Percentiles rank a stretch among this genome's conserved stretches.
Evolutionary conservation across 1,140 invertebrate genomes (phyloP).

Genomic region (Drosophila sp.): DNA sequence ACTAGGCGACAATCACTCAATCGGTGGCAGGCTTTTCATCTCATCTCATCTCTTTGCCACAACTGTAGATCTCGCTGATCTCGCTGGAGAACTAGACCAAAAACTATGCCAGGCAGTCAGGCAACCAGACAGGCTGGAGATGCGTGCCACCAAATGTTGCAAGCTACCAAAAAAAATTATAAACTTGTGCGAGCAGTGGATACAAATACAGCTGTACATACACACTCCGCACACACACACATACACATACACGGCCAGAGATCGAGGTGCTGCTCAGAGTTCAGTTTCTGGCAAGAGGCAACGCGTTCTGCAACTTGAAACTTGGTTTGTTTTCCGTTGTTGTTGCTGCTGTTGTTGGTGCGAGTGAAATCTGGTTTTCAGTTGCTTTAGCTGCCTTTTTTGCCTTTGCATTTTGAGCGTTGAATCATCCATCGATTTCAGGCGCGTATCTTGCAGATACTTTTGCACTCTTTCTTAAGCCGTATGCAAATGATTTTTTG

Average conservation of each 20-base stretch:
- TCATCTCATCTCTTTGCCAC: neutral
- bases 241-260: constrained; percentile 20
- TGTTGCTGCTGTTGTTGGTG: constrained; percentile 47
- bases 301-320: constrained; percentile 69
- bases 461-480: constrained; percentile 42
- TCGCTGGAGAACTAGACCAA: constrained; percentile 26
- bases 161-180: neutral
- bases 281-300: constrained; percentile 11
- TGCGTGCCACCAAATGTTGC: constrained; percentile 40
- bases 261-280: constrained; percentile 19
- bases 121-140: constrained; percentile 50
- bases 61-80: constrained; percentile 42
- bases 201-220: constrained; percentile 9
- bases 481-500: constrained; percentile 63
- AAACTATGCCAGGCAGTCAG: constrained; percentile 72
- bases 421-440: constrained; percentile 76
- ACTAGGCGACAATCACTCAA: constrained; percentile 10
- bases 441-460: constrained; percentile 71
- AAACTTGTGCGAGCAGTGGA: constrained; percentile 3
- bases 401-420: constrained; percentile 62
- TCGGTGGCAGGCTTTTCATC: constrained; percentile 15
- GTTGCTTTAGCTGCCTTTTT: constrained; percentile 18
- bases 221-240: neutral
- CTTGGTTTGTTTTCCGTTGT: constrained; percentile 56
- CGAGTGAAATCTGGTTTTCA: constrained; percentile 75